These are phyloP conservation scores for Gymnoscelis rufifasciata DNA, from an alignment of 2,888 invertebrate species.

Conservation along the genomic window DNA sequence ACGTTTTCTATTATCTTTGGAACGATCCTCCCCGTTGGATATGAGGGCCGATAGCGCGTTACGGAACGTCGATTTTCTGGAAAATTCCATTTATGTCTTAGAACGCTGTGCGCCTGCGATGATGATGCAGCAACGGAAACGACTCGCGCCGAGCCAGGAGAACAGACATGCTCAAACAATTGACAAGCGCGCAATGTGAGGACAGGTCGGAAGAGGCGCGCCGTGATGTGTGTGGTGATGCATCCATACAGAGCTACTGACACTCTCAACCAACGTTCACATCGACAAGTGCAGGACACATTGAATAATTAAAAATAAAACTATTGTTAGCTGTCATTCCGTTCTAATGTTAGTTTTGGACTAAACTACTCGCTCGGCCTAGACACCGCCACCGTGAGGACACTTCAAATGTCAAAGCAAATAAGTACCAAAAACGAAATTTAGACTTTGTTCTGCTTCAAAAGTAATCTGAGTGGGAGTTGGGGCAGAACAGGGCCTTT, in stretches of 20 bases:
- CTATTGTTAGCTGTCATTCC: slow-evolving; percentile 68
- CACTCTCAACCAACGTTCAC: slow-evolving; percentile 69
- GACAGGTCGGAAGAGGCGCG: slow-evolving; percentile 60
- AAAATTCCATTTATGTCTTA: slow-evolving; percentile 77
- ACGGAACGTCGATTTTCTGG: slow-evolving; percentile 80
- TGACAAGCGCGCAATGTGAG: slow-evolving; percentile 76
- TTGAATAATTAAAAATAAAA: slow-evolving; percentile 55
- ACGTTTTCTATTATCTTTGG: slow-evolving; percentile 82
- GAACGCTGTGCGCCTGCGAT: slow-evolving; percentile 63
- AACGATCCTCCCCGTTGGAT: slow-evolving; percentile 80
- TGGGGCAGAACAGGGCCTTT: slow-evolving; percentile 64
- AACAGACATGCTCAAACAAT: slow-evolving; percentile 76
- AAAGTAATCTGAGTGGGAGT: slow-evolving; percentile 52
- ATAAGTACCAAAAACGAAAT: slow-evolving; percentile 80
- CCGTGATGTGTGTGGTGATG: slow-evolving; percentile 67
- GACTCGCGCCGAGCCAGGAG: slow-evolving; percentile 74
- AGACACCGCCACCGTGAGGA: slow-evolving; percentile 75
- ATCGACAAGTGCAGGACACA: slow-evolving; percentile 67
- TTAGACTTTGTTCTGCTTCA: slow-evolving; percentile 77
- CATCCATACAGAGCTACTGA: slow-evolving; percentile 75
- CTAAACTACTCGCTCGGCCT: slow-evolving; percentile 68
- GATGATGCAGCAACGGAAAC: slow-evolving; percentile 75
- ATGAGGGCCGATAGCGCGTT: slow-evolving; percentile 79
- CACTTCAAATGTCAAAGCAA: slow-evolving; percentile 64
- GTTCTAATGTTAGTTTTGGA: slow-evolving; percentile 61